Evolutionary conservation across 2,888 invertebrate species (phyloP), one percentile per base, ranked within the genome.

Genomic region (Sarcophaga caerulescens): DNA sequence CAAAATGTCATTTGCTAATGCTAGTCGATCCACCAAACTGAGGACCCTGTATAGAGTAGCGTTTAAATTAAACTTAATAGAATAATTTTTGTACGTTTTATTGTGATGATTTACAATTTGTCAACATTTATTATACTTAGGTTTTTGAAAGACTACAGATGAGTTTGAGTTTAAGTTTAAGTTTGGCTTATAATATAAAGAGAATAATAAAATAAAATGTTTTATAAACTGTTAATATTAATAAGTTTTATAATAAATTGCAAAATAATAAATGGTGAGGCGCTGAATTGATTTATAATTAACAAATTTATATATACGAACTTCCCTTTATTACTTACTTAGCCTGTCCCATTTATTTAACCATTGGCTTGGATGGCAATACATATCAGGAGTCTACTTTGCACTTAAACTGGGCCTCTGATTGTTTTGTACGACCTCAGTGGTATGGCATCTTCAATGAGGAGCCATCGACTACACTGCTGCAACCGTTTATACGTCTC

Each of bases 351-450:
- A 90, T 93, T 23, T 92, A 90, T 80, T 81, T 93, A 25, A 91
- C 92, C 23, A 89, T 92, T 52, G 91, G 92, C n/a, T 87, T 93
- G 73, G 89, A 89, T 47, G 92, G 91, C 71, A 91, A 91, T 69
- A 89, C 89, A 3, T 75, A 91, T 65, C 88, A 89, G 57, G 92
- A 93, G 35, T 89, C 92, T 3, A 88, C 88, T 4, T 84, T 93
- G 60, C 91, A 92, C 88, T 84, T 93, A 17, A 93, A 92, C 79
- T 93, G 93, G 93, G 93, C 93, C 19, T 92, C 92, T 52, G 90
- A 90, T 69, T 93, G 93, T 84, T 89, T 88, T 70, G 88, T 89
- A 12, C 90, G 90, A 25, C 93, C 93, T 14, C 88, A 92, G 84
- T 93, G 92, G 92, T 91, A 93, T 80, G 93, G 92, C 73, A 88